Percentiles rank a stretch among this genome's conserved stretches.
Evolutionary conservation across 2,113 vertebrate species (phyloP).

Genomic region (Gopherus flavomarginatus): DNA sequence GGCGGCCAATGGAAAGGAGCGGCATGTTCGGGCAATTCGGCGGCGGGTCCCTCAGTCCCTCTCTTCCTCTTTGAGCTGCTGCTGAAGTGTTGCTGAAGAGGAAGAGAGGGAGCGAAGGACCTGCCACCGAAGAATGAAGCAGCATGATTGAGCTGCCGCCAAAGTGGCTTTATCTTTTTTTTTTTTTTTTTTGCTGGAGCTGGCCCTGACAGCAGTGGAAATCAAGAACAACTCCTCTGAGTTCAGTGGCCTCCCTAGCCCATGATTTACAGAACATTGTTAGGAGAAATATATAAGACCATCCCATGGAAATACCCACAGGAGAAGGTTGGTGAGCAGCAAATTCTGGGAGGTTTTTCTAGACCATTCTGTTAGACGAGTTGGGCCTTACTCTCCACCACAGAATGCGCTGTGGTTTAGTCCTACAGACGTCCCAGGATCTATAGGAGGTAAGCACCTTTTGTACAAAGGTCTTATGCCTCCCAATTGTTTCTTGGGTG

Average conservation of each 20-base stretch:
- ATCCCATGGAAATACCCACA: not conserved
- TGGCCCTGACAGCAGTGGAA: not conserved
- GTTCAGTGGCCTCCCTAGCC: not conserved
- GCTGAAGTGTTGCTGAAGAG: too few relatives aligned
- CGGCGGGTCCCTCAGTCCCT: too few relatives aligned
- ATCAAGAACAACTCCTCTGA: not conserved
- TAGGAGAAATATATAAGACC: not conserved
- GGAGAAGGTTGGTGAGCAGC: not conserved
- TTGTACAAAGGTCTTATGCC: not conserved
- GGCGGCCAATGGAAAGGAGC: too few relatives aligned
- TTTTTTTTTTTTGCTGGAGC: too few relatives aligned
- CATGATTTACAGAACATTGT: constrained; percentile 5
- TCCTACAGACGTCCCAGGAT: not conserved
- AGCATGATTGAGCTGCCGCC: too few relatives aligned
- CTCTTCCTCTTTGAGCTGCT: too few relatives aligned
- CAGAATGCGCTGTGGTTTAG: not conserved
- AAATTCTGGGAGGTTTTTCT: not conserved
- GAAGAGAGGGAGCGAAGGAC: too few relatives aligned
- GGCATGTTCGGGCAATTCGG: too few relatives aligned
- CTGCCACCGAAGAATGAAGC: too few relatives aligned
- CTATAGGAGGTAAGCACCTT: not conserved
- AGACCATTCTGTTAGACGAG: not conserved
- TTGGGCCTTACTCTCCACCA: not conserved
- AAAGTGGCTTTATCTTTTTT: too few relatives aligned
- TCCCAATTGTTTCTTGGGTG: not conserved